Evolutionary conservation across 2,888 invertebrate genomes (phyloP).

Genomic region (Meloe dianella): DNA sequence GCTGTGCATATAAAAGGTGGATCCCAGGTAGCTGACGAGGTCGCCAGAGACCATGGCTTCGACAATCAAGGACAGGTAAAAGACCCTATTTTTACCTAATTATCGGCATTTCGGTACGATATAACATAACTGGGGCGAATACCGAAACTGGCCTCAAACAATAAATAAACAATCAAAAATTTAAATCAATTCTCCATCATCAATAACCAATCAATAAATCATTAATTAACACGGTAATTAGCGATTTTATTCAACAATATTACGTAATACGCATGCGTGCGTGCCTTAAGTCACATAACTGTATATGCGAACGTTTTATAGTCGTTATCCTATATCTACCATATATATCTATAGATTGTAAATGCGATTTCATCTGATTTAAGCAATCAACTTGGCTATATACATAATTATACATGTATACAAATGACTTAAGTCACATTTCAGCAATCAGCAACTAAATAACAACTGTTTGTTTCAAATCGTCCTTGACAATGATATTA

Average conservation of each 20-base stretch:
- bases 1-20: conserved; percentile 80
- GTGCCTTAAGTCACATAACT: conserved; percentile 24
- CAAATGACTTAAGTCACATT: conserved; percentile 6
- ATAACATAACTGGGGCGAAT: conserved; percentile 10
- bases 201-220: no score
- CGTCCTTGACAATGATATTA: conserved; percentile 13
- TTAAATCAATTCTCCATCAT: no score
- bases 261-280: conserved; percentile 16
- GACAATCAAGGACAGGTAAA: conserved; percentile 84
- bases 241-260: conserved; percentile 11
- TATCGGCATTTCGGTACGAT: conserved; percentile 33
- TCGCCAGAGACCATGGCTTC: conserved; percentile 85
- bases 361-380: no score
- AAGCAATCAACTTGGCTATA: background rate
- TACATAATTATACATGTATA: background rate
- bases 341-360: no score
- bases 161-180: background rate
- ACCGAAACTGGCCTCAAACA: background rate
- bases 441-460: background rate
- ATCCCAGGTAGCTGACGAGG: conserved; percentile 69
- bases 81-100: conserved; percentile 21
- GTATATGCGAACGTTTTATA: conserved; percentile 6
- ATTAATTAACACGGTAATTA: background rate
- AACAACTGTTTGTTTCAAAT: background rate
- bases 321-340: background rate